phyloP scores from a whole-genome alignment of 1,140 invertebrate species.

The Scaptodrosophila lebanonensis region DNA sequence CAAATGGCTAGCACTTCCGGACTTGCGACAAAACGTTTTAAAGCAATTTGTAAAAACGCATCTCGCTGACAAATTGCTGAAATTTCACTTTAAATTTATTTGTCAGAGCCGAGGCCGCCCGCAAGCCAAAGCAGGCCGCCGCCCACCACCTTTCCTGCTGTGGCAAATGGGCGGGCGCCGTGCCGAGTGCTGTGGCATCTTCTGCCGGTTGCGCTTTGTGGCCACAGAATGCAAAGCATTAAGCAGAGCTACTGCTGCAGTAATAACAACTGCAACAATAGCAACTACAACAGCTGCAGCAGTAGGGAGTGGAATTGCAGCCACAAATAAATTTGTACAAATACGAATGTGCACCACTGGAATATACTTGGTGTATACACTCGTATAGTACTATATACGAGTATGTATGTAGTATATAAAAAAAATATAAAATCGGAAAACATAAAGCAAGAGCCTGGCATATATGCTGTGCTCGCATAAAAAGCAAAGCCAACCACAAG shows the following conservation, averaged over 20 bases:
- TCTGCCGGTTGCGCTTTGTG: conserved; percentile 1
- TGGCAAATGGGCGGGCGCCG: too few relatives aligned
- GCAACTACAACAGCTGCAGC: neutral
- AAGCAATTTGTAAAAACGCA: conserved; percentile 18
- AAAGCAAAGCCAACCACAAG: conserved; percentile 38
- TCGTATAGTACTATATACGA: too few relatives aligned
- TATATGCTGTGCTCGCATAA: too few relatives aligned
- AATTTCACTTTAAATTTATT: conserved; percentile 43
- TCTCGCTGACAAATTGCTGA: conserved; percentile 61
- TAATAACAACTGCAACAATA: conserved; percentile 56
- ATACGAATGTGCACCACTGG: too few relatives aligned
- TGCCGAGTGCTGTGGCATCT: neutral
- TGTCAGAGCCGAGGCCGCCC: too few relatives aligned
- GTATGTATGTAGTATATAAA: neutral
- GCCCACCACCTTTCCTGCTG: too few relatives aligned
- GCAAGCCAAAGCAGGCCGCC: too few relatives aligned
- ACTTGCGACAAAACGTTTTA: conserved; percentile 32
- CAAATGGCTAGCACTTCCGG: conserved; percentile 32
- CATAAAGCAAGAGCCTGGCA: conserved; percentile 57
- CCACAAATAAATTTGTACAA: conserved; percentile 69
- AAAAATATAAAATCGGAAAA: conserved; percentile 67
- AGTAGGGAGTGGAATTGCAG: conserved; percentile 53
- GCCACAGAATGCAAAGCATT: conserved; percentile 60
- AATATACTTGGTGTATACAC: too few relatives aligned
- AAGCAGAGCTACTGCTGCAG: conserved; percentile 65